Base-by-base conservation (phyloP, 2,888 invertebrate species). In the Palloptera scutellata region DNA sequence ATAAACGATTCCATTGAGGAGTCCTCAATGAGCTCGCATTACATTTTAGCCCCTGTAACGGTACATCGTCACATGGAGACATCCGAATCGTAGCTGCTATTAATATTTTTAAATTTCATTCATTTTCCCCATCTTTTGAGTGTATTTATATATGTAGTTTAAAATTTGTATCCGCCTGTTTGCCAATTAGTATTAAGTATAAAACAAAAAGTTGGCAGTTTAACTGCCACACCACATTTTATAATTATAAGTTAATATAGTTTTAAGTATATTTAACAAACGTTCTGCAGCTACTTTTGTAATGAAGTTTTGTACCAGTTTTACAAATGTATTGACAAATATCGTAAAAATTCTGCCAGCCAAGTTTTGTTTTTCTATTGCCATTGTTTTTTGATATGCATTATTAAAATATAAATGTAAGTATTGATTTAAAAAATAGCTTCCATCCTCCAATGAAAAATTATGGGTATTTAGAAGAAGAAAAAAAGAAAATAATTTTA, bases 21-120 rank as follows among this genome's bases (percentile, higher is more conserved):
- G 15, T 67, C 68, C 20, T 67, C 74, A 51, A 66, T 20, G 64
- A 54, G 59, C 10, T 60, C 72, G 61, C 89, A 89, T 82, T 89
- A 88, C 82, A 89, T 95, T 71, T 87, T 95, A 76, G 95, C 93
- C 58, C 92, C 94, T n/a, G 95, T 95, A 41, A 95, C 94, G 63
- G 95, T 96, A 66, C 95, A 96, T 83, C 89, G 92, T 77, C 90
- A 92, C 81, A 94, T 95, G 93, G 95, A 95, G 82, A 91, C 93
- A 42, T 90, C 80, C 74, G 81, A 82, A 66, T 78, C 81, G 75
- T 81, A 81, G 81, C 78, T 73, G 67, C 57, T 69, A 67, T 64
- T 64, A 13, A 42, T 42, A 13, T 20, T 54, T 13, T n/a, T 55
- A n/a, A 5, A 55, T 55, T 55, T 55, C 11, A 55, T 48, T 48